Evolutionary conservation across 2,113 vertebrate species (phyloP).

Genomic region (Proterorhinus semilunaris): DNA sequence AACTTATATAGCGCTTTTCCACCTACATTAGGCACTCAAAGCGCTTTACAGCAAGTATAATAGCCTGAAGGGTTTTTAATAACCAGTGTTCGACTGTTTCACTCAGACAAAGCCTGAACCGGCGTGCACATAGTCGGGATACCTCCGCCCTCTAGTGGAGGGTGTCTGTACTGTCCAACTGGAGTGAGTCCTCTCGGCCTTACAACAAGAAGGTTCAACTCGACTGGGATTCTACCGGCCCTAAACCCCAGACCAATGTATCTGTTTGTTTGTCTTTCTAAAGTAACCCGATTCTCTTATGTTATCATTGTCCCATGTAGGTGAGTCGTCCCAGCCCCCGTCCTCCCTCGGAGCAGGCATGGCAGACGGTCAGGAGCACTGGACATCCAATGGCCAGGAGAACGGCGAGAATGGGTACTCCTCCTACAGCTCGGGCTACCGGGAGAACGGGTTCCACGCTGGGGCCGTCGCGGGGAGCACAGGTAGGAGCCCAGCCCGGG

Average conservation of each 20-base stretch:
- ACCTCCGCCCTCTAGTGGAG: conserved; percentile 49
- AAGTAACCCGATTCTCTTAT: background rate
- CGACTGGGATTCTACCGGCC: too few species aligned
- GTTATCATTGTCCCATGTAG: conserved; percentile 8
- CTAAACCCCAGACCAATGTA: too few species aligned
- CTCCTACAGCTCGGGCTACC: conserved; percentile 58
- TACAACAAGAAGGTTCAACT: too few species aligned
- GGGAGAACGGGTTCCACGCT: conserved; percentile 67
- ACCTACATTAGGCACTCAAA: too few species aligned
- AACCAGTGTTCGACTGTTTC: too few species aligned
- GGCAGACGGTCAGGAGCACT: conserved; percentile 71
- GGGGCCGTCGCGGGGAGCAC: conserved; percentile 45
- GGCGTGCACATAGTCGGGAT: background rate
- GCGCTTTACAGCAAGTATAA: too few species aligned
- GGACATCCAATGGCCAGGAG: conserved; percentile 66
- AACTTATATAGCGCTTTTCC: too few species aligned
- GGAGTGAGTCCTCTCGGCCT: too few species aligned
- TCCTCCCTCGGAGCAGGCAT: conserved; percentile 61
- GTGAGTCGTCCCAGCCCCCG: conserved; percentile 39
- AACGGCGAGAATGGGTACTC: conserved; percentile 69
- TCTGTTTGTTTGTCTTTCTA: background rate
- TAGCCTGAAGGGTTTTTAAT: too few species aligned
- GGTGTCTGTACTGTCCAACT: background rate
- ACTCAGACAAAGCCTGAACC: conserved; percentile 50
- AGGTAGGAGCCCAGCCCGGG: conserved; percentile 39